Evolutionary conservation across 2,113 vertebrate species (phyloP).

Genomic region (Heterotilapia buettikoferi): DNA sequence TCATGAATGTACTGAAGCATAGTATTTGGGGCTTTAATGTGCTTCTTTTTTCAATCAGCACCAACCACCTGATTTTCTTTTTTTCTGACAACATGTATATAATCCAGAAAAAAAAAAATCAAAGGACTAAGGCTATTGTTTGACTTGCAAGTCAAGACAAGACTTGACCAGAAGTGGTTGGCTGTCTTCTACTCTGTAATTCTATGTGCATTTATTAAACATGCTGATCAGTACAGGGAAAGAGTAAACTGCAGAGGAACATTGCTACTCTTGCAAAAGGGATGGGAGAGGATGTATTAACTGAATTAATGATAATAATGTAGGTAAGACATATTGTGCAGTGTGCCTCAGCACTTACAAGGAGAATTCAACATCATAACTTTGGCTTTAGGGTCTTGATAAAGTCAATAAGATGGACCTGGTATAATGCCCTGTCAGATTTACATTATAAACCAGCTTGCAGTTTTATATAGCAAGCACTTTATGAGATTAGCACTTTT

Average conservation of each 20-base stretch:
- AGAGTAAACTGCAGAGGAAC: background rate
- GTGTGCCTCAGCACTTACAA: background rate
- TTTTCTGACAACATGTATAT: background rate
- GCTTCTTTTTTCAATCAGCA: background rate
- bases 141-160: background rate
- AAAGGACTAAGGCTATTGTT: background rate
- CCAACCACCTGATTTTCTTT: background rate
- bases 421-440: background rate
- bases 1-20: background rate
- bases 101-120: background rate
- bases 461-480: background rate
- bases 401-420: background rate
- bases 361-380: conserved; percentile 14
- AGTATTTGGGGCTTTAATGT: background rate
- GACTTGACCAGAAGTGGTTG: background rate
- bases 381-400: background rate
- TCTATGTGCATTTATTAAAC: background rate
- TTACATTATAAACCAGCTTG: background rate
- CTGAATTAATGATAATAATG: conserved; percentile 18
- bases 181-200: background rate
- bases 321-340: background rate
- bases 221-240: background rate
- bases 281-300: background rate
- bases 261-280: background rate
- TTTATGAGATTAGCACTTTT: background rate